phyloP scores from a whole-genome alignment of 1,140 invertebrate genomes.

The Ceratosolen fusciceps region DNA sequence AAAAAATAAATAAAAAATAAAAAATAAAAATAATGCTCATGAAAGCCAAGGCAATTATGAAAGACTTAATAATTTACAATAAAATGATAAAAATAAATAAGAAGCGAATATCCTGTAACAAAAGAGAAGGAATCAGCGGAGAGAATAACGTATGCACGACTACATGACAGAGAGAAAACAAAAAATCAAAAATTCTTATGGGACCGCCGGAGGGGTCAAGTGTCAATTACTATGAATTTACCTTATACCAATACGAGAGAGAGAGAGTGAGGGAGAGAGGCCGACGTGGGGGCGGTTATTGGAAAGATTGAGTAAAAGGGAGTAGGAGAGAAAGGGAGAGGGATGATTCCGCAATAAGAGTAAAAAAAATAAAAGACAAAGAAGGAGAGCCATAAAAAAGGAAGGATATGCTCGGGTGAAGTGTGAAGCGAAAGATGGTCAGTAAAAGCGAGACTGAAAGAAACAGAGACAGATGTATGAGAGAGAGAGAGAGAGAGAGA shows the following conservation, averaged over 20 bases:
- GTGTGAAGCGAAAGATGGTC: conserved; percentile 13
- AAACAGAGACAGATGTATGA: not conserved
- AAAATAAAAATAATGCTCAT: not conserved
- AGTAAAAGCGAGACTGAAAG: not conserved
- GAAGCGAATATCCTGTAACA: not conserved
- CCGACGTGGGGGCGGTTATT: not conserved
- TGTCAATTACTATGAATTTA: conserved; percentile 50
- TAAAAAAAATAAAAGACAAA: not conserved
- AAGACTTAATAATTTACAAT: conserved; percentile 22
- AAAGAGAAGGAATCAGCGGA: not conserved
- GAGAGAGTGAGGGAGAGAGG: not conserved
- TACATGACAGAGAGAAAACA: not conserved
- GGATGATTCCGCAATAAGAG: too few species aligned
- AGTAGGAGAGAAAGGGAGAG: not conserved
- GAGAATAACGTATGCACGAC: conserved; percentile 1
- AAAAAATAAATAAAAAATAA: too few species aligned
- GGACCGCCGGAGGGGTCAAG: conserved; percentile 41
- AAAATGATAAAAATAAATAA: not conserved
- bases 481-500: not conserved
- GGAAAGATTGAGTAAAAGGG: not conserved
- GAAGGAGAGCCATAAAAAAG: conserved; percentile 6
- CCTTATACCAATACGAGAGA: conserved; percentile 41
- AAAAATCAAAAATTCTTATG: conserved; percentile 17
- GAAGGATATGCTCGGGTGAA: not conserved
- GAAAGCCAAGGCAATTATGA: conserved; percentile 18